Conservation (phyloP, 2,113 vertebrate genomes). For the Pionites leucogaster region DNA sequence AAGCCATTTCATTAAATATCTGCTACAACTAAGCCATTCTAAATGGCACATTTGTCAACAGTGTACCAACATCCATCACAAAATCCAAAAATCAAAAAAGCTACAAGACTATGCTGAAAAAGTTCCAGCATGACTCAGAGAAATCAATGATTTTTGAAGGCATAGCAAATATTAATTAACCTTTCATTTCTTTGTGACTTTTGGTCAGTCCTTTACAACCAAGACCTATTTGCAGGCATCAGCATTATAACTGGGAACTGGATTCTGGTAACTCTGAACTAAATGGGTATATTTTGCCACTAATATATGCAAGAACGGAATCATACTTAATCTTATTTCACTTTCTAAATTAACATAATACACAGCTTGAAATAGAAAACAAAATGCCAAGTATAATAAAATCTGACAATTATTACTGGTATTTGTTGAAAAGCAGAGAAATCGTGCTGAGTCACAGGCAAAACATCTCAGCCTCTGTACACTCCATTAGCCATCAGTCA, state of each 20-base stretch:
- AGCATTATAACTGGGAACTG: neutral
- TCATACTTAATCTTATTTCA: neutral
- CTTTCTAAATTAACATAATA: constrained; percentile 8
- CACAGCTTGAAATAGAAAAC: neutral
- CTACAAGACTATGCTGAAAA: neutral
- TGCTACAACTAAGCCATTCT: neutral
- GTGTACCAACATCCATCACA: neutral
- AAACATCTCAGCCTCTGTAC: constrained; percentile 22
- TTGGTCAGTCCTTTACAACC: neutral
- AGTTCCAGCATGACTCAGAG: neutral
- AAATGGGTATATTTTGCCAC: neutral
- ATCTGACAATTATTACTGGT: constrained; percentile 23
- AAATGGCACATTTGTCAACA: neutral
- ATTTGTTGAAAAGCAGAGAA: constrained; percentile 24
- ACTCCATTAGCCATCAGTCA: constrained; percentile 32
- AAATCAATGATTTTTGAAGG: neutral
- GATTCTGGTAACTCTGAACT: neutral
- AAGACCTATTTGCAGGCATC: neutral
- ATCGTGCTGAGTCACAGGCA: constrained; percentile 7
- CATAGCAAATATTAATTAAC: neutral
- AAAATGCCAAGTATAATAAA: constrained; percentile 24
- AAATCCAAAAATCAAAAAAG: neutral
- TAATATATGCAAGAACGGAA: neutral
- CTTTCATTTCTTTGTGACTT: neutral
- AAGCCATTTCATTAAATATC: neutral